These are phyloP conservation scores for Hypocryptadius cinnamomeus DNA, from an alignment of 2,113 vertebrate species.

Conservation along the genomic window DNA sequence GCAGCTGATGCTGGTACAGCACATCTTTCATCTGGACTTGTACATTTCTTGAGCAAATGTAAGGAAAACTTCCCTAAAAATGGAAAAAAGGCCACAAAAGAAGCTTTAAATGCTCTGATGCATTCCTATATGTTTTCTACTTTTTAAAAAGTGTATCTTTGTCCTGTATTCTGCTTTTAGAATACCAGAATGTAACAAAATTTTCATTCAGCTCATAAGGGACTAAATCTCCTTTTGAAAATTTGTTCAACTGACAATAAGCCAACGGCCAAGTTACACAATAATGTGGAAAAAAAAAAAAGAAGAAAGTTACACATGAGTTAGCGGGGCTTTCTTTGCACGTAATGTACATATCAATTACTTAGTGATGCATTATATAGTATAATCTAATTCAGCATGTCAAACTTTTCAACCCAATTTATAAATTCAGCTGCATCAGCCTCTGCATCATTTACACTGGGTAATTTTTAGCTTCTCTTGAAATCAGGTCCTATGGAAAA, in stretches of 20 bases:
- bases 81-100: not conserved
- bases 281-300: not conserved
- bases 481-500: constrained; percentile 19
- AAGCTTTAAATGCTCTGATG: not conserved
- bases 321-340: constrained; percentile 22
- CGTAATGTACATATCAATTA: constrained; percentile 46
- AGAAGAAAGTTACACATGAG: constrained; percentile 21
- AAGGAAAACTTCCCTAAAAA: constrained; percentile 5
- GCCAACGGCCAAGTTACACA: constrained; percentile 7
- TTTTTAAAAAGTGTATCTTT: not conserved
- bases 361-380: constrained; percentile 34
- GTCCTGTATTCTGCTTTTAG: not conserved
- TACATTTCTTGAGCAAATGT: not conserved
- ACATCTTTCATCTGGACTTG: not conserved
- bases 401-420: constrained; percentile 52
- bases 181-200: not conserved
- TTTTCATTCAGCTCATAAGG: constrained; percentile 20
- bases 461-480: constrained; percentile 41
- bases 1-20: not conserved
- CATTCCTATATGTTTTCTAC: not conserved
- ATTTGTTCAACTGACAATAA: constrained; percentile 7
- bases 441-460: constrained; percentile 44
- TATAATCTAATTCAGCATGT: constrained; percentile 43
- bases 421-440: constrained; percentile 47
- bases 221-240: constrained; percentile 5